Conservation (phyloP, 2,113 vertebrate species). For the Lanius collurio region DNA sequence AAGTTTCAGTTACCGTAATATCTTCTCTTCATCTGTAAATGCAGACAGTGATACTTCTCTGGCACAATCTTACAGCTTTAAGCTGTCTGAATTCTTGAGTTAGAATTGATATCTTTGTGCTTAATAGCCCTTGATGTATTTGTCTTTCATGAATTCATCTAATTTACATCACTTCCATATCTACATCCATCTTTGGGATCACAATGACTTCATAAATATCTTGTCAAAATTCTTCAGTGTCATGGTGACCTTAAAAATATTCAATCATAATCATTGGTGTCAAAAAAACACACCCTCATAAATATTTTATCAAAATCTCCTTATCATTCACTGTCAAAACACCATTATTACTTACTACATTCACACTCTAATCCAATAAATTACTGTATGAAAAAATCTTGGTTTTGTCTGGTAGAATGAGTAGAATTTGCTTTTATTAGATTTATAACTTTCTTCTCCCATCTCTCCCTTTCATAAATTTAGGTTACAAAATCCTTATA, state of each 20-base stretch:
- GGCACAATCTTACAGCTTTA: background rate
- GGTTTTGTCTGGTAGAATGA: background rate
- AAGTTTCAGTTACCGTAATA: background rate
- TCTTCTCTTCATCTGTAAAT: background rate
- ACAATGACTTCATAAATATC: background rate
- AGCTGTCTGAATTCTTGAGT: background rate
- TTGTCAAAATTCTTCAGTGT: conserved; percentile 35
- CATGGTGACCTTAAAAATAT: conserved; percentile 23
- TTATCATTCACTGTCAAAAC: conserved; percentile 27
- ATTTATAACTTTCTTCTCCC: background rate
- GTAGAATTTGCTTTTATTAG: background rate
- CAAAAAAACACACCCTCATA: background rate
- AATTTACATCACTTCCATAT: background rate
- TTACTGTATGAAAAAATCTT: background rate
- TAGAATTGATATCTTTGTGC: background rate
- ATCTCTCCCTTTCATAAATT: background rate
- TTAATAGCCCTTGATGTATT: conserved; percentile 34
- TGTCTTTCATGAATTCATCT: conserved; percentile 15
- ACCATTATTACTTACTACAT: background rate
- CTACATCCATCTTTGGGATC: background rate
- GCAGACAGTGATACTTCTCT: background rate
- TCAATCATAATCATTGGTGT: background rate
- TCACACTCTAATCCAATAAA: background rate
- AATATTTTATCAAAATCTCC: conserved; percentile 12
- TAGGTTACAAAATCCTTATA: background rate